Conservation (phyloP, 1,140 invertebrate species). For the Drosophila mauritiana region DNA sequence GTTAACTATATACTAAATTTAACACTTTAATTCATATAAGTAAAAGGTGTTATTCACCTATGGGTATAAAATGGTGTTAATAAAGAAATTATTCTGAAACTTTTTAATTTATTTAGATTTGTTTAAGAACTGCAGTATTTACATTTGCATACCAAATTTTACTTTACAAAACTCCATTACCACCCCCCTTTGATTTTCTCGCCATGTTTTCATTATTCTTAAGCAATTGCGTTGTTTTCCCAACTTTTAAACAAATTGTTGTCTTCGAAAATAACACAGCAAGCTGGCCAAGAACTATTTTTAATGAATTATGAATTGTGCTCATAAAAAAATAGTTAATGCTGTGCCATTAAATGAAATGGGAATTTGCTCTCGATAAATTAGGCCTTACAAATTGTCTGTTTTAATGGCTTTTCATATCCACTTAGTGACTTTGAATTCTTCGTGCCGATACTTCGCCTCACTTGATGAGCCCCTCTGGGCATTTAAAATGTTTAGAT, state of each 20-base stretch:
- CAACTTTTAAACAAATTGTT: neutral
- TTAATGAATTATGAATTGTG: neutral
- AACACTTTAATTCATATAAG: neutral
- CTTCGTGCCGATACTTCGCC: neutral
- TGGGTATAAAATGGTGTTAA: no score
- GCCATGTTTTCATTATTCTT: neutral
- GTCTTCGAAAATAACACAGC: neutral
- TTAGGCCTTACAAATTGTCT: slow-evolving; percentile 22
- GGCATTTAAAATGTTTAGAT: slow-evolving; percentile 42
- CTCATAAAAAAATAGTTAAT: slow-evolving; percentile 1
- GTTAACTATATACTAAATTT: neutral
- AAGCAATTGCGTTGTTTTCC: neutral
- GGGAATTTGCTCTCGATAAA: slow-evolving; percentile 34
- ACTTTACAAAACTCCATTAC: neutral
- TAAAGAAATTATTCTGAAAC: no score
- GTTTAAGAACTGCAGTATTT: no score
- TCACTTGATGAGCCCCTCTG: slow-evolving; percentile 44
- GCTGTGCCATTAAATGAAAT: neutral
- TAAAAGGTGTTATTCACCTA: neutral
- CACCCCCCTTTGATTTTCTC: neutral
- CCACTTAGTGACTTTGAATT: slow-evolving; percentile 19
- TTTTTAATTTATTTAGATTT: no score
- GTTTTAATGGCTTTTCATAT: slow-evolving; percentile 33
- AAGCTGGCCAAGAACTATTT: slow-evolving; percentile 7
- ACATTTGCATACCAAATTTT: no score